phyloP scores from a whole-genome alignment of 2,888 invertebrate species.

The Eucriotettix oculatus region DNA sequence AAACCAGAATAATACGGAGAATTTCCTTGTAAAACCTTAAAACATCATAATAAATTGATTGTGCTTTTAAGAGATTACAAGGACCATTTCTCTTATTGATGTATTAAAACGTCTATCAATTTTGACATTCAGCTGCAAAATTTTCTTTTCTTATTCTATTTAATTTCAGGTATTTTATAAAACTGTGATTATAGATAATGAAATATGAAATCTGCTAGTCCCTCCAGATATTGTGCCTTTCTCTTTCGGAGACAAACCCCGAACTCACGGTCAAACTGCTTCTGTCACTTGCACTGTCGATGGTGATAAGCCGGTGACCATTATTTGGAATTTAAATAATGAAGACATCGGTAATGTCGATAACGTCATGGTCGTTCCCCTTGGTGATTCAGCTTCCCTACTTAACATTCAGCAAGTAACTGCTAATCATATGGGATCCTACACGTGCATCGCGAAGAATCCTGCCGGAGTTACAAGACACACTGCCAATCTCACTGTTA shows the following conservation, averaged over 20 bases:
- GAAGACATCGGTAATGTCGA: background rate
- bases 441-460: slow-evolving; percentile 47
- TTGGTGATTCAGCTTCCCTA: background rate
- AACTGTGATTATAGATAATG: no score
- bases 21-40: no score
- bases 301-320: background rate
- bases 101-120: no score
- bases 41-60: no score
- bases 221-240: background rate
- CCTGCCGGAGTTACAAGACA: slow-evolving; percentile 42
- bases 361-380: background rate
- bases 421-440: slow-evolving; percentile 45
- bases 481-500: slow-evolving; percentile 44
- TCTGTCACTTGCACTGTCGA: background rate
- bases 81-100: no score
- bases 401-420: slow-evolving; percentile 25
- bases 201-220: no score
- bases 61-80: no score
- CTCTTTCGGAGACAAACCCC: background rate
- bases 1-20: no score
- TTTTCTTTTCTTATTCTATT: no score
- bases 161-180: no score
- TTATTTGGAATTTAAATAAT: background rate
- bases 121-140: no score
- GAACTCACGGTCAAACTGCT: background rate